Percentiles rank a stretch among this genome's conserved stretches.
phyloP scores from a whole-genome alignment of 1,140 invertebrate species.

The Kradibia gibbosae region DNA sequence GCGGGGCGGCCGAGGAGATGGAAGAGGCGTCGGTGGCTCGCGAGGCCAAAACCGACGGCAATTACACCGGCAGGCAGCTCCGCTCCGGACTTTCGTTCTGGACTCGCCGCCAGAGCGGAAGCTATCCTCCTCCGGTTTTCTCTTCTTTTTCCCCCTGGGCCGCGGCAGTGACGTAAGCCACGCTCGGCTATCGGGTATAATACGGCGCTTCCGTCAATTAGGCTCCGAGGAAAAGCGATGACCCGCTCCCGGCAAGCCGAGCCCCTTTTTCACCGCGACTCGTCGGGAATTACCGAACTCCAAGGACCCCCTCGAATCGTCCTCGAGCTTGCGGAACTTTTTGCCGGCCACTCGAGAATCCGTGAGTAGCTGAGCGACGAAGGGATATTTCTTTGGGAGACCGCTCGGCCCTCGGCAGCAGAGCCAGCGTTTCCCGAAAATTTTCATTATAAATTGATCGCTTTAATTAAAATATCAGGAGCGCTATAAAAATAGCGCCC shows the following conservation, averaged over 20 bases:
- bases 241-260: background rate
- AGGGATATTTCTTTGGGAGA: background rate
- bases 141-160: background rate
- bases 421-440: background rate
- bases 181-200: constrained; percentile 30
- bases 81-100: constrained; percentile 44
- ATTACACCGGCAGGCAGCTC: constrained; percentile 43
- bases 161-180: too few species aligned
- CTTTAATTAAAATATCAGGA: background rate
- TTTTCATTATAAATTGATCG: constrained; percentile 3
- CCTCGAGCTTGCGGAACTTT: background rate
- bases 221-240: constrained; percentile 1
- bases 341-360: background rate
- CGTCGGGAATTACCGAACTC: background rate
- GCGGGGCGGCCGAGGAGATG: too few species aligned
- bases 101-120: constrained; percentile 21
- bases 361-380: background rate
- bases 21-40: background rate
- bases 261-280: too few species aligned
- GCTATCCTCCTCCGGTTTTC: constrained; percentile 25
- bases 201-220: constrained; percentile 42
- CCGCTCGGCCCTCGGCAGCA: too few species aligned
- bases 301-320: background rate
- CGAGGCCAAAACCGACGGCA: constrained; percentile 18
- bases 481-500: background rate